Evolutionary conservation across 2,797 vertebrate genomes (phyloP).

Genomic region (Pangasius sanitwongsei): DNA sequence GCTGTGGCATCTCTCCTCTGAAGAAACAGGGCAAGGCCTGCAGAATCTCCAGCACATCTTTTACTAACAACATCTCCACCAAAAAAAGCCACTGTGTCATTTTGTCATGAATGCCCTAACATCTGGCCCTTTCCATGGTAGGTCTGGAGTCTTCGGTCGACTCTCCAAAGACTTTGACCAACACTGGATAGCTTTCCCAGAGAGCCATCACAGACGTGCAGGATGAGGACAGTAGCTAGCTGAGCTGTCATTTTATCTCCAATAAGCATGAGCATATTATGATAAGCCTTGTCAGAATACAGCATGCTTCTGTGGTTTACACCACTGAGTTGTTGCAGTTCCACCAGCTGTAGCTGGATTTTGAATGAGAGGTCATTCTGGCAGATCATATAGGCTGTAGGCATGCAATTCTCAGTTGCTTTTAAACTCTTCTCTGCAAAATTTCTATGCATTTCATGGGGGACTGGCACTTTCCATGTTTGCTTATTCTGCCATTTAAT

Average conservation of each 20-base stretch:
- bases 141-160: no score
- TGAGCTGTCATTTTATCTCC: not conserved
- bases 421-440: not conserved
- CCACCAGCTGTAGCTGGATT: not conserved
- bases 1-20: no score
- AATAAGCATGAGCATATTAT: not conserved
- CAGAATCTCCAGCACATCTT: no score
- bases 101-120: no score
- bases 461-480: not conserved
- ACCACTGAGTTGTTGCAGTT: not conserved
- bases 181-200: no score
- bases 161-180: no score
- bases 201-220: no score
- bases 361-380: not conserved
- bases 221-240: not conserved
- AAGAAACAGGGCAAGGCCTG: no score
- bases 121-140: no score
- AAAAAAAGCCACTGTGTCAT: no score
- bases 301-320: not conserved
- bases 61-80: no score
- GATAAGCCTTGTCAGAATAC: not conserved
- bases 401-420: no score
- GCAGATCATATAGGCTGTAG: not conserved
- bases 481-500: not conserved
- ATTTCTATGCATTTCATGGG: not conserved